Conservation (phyloP, 2,888 invertebrate species). For the Cryptophagus acutangulus region DNA sequence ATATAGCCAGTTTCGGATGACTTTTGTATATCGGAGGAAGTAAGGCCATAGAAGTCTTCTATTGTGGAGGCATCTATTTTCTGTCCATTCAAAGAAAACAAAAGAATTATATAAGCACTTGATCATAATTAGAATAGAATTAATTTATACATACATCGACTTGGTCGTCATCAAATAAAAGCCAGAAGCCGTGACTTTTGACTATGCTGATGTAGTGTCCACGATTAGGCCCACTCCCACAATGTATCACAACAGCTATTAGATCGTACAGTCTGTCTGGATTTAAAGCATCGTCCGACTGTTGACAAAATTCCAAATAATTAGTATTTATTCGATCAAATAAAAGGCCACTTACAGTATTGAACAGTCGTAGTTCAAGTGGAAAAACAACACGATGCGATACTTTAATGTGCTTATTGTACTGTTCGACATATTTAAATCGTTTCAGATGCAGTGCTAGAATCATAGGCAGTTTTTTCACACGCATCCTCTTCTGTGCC, state of each 20-base stretch:
- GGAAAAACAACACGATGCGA: slow-evolving; percentile 99
- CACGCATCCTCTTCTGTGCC: slow-evolving; percentile 97
- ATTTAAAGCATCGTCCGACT: slow-evolving; percentile 98
- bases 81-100: too few relatives aligned
- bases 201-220: slow-evolving; percentile 99
- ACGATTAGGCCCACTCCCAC: slow-evolving; percentile 97
- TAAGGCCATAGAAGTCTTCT: slow-evolving; percentile 99
- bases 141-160: slow-evolving; percentile 71
- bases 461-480: slow-evolving; percentile 97
- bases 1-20: slow-evolving; percentile 99
- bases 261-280: slow-evolving; percentile 97
- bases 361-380: slow-evolving; percentile 92
- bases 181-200: slow-evolving; percentile 98
- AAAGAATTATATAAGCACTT: too few relatives aligned
- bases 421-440: slow-evolving; percentile 97
- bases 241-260: slow-evolving; percentile 98
- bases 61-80: slow-evolving; percentile 99
- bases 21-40: slow-evolving; percentile 97
- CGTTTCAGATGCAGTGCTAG: slow-evolving; percentile 96
- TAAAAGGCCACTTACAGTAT: slow-evolving; percentile 93
- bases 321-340: not conserved
- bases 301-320: slow-evolving; percentile 26
- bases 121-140: slow-evolving; percentile 9
- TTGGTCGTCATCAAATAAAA: slow-evolving; percentile 99
- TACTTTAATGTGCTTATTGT: slow-evolving; percentile 97